Percentiles rank a stretch among this genome's conserved stretches.
Evolutionary conservation across 1,140 invertebrate species (phyloP).

Genomic region (Trypoxylus dichotomus): DNA sequence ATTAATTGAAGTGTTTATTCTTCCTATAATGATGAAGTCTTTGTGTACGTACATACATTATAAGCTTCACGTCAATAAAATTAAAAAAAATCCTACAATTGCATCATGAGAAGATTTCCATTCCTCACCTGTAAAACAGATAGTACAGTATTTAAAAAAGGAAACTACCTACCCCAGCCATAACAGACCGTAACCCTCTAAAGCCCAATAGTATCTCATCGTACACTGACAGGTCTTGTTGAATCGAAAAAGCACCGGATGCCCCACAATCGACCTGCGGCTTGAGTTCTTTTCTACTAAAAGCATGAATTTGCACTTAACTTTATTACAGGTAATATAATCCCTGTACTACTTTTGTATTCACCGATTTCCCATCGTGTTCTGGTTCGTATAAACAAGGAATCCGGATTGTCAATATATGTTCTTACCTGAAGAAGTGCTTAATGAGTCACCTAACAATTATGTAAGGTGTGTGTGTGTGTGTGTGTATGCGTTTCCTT

Average conservation of each 20-base stretch:
- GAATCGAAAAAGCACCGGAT: not conserved
- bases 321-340: slow-evolving; percentile 50
- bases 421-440: not conserved
- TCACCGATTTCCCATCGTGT: not conserved
- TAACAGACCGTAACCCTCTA: not conserved
- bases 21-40: not conserved
- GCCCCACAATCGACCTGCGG: slow-evolving; percentile 5
- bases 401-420: slow-evolving; percentile 21
- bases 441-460: not conserved
- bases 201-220: not conserved
- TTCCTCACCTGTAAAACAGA: too few relatives aligned
- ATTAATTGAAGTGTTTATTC: not conserved
- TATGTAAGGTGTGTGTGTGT: not conserved
- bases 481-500: not conserved
- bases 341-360: slow-evolving; percentile 35
- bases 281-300: not conserved
- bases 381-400: not conserved
- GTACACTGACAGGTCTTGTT: slow-evolving; percentile 8
- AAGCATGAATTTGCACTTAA: slow-evolving; percentile 51
- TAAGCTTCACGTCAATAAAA: too few relatives aligned
- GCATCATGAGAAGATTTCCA: too few relatives aligned
- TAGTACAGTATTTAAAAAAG: too few relatives aligned
- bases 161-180: too few relatives aligned
- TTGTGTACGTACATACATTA: too few relatives aligned
- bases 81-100: too few relatives aligned